phyloP scores from a whole-genome alignment of 2,797 vertebrate species.

The Phaenicophaeus curvirostris region DNA sequence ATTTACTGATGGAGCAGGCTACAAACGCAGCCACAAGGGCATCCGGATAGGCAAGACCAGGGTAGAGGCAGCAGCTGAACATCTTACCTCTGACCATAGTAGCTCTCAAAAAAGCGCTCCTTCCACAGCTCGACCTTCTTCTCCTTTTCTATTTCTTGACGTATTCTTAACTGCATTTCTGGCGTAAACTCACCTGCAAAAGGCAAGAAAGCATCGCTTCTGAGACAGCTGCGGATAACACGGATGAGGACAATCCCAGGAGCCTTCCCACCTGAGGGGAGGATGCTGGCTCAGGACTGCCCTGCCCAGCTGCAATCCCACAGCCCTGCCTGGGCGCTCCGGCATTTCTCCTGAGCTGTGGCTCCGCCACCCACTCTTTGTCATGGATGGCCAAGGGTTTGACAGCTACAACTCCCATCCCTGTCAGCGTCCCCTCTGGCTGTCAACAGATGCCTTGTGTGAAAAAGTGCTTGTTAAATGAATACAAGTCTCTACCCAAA shows the following conservation, averaged over 20 bases:
- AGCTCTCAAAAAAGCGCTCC: conserved; percentile 94
- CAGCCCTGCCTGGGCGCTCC: not conserved
- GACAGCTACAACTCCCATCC: not conserved
- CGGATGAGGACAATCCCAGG: not conserved
- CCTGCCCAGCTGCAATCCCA: too few relatives aligned
- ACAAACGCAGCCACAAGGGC: accelerated
- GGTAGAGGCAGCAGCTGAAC: not conserved
- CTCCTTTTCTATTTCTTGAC: conserved; percentile 96
- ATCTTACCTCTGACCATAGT: conserved; percentile 95
- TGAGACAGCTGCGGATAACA: not conserved
- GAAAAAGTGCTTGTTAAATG: not conserved
- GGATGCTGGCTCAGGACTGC: too few relatives aligned
- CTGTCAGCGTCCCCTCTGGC: not conserved
- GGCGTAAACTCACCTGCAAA: conserved; percentile 93
- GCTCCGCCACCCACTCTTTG: not conserved
- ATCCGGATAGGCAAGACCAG: accelerated
- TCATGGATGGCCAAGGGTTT: too few relatives aligned
- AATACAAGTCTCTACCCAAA: not conserved
- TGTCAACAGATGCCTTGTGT: not conserved
- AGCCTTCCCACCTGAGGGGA: not conserved
- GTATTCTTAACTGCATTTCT: conserved; percentile 94
- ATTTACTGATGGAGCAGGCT: accelerated
- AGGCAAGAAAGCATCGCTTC: not conserved
- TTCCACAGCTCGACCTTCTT: conserved; percentile 98
- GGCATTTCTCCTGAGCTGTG: not conserved